These are phyloP conservation scores for Drosophila mettleri DNA, from an alignment of 2,888 invertebrate genomes.

Conservation along the genomic window DNA sequence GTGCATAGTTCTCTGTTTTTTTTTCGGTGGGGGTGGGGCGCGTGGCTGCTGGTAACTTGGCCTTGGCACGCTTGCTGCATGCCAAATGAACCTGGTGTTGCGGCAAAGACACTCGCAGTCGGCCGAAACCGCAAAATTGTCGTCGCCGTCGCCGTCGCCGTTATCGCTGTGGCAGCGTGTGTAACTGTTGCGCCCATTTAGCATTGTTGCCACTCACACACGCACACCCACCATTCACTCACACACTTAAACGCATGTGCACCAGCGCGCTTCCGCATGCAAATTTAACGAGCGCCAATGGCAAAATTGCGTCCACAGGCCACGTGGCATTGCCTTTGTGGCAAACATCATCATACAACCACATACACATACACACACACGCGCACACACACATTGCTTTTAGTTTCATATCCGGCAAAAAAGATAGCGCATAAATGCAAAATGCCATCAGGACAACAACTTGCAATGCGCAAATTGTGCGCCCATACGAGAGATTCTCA, in stretches of 20 bases:
- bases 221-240: background rate
- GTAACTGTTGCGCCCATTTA: constrained; percentile 60
- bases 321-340: constrained; percentile 72
- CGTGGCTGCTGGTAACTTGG: constrained; percentile 53
- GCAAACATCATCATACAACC: constrained; percentile 31
- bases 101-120: constrained; percentile 30
- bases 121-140: constrained; percentile 59
- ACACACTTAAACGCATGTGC: constrained; percentile 1
- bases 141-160: constrained; percentile 15
- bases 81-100: constrained; percentile 64
- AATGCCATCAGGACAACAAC: constrained; percentile 49
- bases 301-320: constrained; percentile 66
- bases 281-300: constrained; percentile 80
- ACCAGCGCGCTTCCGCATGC: constrained; percentile 60
- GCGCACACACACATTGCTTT: constrained; percentile 27
- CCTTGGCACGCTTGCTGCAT: constrained; percentile 77
- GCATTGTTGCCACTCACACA: constrained; percentile 26
- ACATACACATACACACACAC: constrained; percentile 16
- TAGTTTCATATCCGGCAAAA: constrained; percentile 62
- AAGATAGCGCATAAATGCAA: constrained; percentile 56
- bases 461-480: constrained; percentile 47
- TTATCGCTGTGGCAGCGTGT: constrained; percentile 1
- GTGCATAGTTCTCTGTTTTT: constrained; percentile 14
- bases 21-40: background rate
- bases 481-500: constrained; percentile 21